Percentiles rank a stretch among this genome's conserved stretches.
Evolutionary conservation across 2,888 invertebrate genomes (phyloP).

Genomic region (Dasypogon diadema): DNA sequence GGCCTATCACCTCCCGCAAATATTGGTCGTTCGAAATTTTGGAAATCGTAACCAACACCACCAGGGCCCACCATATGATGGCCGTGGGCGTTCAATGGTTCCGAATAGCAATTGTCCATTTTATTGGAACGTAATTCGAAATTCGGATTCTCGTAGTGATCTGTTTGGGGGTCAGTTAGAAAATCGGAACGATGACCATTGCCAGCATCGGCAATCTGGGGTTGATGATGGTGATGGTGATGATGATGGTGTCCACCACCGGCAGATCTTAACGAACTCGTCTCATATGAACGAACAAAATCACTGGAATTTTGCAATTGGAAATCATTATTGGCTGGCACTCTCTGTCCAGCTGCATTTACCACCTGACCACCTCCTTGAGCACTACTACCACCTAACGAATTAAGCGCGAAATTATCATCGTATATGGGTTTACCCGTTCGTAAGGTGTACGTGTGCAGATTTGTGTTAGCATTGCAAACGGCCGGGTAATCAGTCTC

Average conservation of each 20-base stretch:
- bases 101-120: slow-evolving; percentile 67
- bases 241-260: slow-evolving; percentile 57
- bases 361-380: slow-evolving; percentile 45
- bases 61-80: not conserved
- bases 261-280: slow-evolving; percentile 62
- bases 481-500: slow-evolving; percentile 87
- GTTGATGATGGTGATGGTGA: slow-evolving; percentile 57
- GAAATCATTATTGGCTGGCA: slow-evolving; percentile 59
- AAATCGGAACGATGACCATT: slow-evolving; percentile 55
- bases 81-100: slow-evolving; percentile 61
- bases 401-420: slow-evolving; percentile 73
- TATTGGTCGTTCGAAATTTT: slow-evolving; percentile 74
- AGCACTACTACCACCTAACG: slow-evolving; percentile 62
- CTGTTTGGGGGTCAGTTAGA: slow-evolving; percentile 61
- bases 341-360: slow-evolving; percentile 41
- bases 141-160: slow-evolving; percentile 69
- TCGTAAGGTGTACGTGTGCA: slow-evolving; percentile 84
- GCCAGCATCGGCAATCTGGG: slow-evolving; percentile 52
- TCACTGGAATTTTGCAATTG: slow-evolving; percentile 61
- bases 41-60: slow-evolving; percentile 68
- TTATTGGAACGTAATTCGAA: slow-evolving; percentile 63
- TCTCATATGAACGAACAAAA: slow-evolving; percentile 67
- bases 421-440: slow-evolving; percentile 84
- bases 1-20: slow-evolving; percentile 45
- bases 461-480: slow-evolving; percentile 86